Base-by-base conservation (phyloP, 2,888 invertebrate genomes). In the Drosophila subsilvestris region DNA sequence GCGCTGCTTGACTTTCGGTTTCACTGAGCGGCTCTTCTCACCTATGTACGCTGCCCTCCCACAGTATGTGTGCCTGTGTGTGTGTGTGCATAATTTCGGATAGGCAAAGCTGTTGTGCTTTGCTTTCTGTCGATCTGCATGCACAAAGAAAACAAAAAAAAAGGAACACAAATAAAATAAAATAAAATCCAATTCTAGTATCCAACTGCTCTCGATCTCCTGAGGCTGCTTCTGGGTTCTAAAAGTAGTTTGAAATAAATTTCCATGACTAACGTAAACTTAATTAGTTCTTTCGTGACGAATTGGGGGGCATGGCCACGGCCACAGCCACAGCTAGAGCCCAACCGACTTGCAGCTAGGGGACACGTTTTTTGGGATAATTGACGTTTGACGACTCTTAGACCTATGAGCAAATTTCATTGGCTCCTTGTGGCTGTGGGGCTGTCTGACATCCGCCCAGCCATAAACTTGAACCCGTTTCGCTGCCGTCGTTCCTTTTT, bases 391-490 rank as follows among this genome's bases (percentile, higher is more conserved):
- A 86, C 81, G 84, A 78, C 80, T 75, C 74, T 74, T 69, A 77
- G 83, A 73, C 72, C 72, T 49, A 50, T 66, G 48, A 37, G 54
- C 37, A 2, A 14, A 37, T n/a, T 55, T 44, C 44, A 7, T 42
- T 44, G 43, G 42, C 43, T 55, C n/a, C 32, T 65, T 25, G 25
- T 0, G 22, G 22, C 22, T 22, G 22, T 56, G 50, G 60, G 20
- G 48, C 29, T 57, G 49, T 53, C 54, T 47, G 55, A 62, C 75
- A 63, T 72, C 70, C 84, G 73, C 63, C 62, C 57, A 73, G 79
- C 76, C 79, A 86, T 88, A 87, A 85, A 88, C 85, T 88, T 88
- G 85, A 88, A 80, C 89, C 77, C 82, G 89, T 88, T 85, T 75
- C 80, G 80, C 80, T 76, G 83, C 75, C 72, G 82, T 86, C 51